phyloP scores from a whole-genome alignment of 1,140 invertebrate species.

The Mycetomoellerius zeteki region DNA sequence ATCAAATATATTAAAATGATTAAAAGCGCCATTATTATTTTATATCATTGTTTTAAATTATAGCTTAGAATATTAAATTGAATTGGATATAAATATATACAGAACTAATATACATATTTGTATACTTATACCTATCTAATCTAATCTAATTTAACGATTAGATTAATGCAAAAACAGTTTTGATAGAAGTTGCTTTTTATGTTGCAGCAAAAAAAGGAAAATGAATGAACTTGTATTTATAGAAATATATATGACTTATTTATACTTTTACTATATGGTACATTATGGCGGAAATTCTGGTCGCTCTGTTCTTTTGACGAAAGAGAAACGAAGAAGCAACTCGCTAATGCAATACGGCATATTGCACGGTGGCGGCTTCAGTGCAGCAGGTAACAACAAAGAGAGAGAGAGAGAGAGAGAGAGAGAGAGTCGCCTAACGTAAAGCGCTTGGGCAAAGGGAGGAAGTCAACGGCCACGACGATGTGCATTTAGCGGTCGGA shows the following conservation, averaged over 20 bases:
- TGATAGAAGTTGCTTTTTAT: neutral
- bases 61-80: neutral
- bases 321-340: conserved; percentile 57
- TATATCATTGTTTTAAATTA: neutral
- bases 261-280: neutral
- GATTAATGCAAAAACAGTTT: neutral
- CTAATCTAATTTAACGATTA: neutral
- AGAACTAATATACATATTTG: neutral
- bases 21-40: neutral
- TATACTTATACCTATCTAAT: neutral
- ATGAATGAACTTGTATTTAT: neutral
- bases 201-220: neutral
- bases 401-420: too few relatives aligned
- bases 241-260: neutral
- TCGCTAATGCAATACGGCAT: conserved; percentile 41
- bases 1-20: neutral
- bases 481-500: conserved; percentile 72
- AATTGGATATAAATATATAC: neutral
- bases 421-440: conserved; percentile 12
- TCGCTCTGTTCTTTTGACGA: conserved; percentile 42
- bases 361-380: conserved; percentile 46
- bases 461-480: conserved; percentile 73
- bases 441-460: conserved; percentile 53
- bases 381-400: conserved; percentile 39
- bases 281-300: conserved; percentile 2